Base-by-base conservation (phyloP, 2,797 vertebrate species). In the Glyptemys insculpta region DNA sequence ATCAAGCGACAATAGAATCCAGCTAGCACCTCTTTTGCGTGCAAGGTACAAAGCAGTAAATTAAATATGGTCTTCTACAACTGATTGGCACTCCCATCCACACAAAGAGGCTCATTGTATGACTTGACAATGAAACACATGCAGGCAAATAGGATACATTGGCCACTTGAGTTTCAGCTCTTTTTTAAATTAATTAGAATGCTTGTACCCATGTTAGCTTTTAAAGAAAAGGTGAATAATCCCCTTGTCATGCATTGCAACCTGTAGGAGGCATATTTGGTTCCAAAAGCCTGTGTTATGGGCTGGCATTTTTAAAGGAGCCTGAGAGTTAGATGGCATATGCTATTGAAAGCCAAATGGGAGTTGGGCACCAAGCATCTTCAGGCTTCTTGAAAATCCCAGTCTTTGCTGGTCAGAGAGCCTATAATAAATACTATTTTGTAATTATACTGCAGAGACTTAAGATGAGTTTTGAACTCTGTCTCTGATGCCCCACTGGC, bases 391-490 rank as follows among this genome's bases (percentile, higher is more conserved):
- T 34, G 6, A 5, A 82, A 78, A 29, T 23, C 52, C 65, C 27
- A 53, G 8, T 44, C 3, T 31, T 37, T 12, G 44, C 34, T 31
- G 8, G 6, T 5, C 50, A 56, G 4, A 27, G 4, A 31, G 3
- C 1, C 25, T 49, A 12, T 7, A 4, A 18, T 37, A n/a, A 72
- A 1, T 1, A 4, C 0, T 2, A 5, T 31, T 47, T 18, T 6
- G 31, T 31, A 54, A 21, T 29, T 10, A 0, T 6, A 23, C 5
- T 65, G 37, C 8, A 18, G 9, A 8, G 34, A 34, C 34, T 34
- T n/a, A 0, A 1, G 34, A 6, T 3, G 12, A 57, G 10, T 19
- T 16, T 19, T 1, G 5, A 47, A 49, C 68, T 19, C 19, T 14
- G 11, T 72, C 8, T 41, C 23, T 44, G 10, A 74, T 0, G 83